Evolutionary conservation across 1,140 invertebrate genomes (phyloP).

Genomic region (Phenacoccus solenopsis): DNA sequence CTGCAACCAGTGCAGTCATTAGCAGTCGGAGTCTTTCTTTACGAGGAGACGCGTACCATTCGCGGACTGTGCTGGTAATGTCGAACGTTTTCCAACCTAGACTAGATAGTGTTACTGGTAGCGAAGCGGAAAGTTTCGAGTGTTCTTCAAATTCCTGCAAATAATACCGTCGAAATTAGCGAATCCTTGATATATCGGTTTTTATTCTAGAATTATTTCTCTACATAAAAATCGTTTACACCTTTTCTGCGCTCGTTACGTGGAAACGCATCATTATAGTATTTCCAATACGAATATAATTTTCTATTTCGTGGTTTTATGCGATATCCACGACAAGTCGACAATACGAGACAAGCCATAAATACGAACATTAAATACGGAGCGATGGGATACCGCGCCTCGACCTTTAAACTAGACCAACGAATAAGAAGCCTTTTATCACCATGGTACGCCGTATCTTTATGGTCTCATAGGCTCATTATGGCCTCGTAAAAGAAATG

Average conservation of each 20-base stretch:
- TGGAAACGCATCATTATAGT: background rate
- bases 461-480: background rate
- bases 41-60: conserved; percentile 46
- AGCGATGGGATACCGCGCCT: background rate
- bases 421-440: background rate
- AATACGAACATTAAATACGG: background rate
- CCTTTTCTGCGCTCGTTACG: too few species aligned
- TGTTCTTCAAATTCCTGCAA: conserved; percentile 43
- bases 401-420: background rate
- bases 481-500: background rate
- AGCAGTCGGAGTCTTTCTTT: conserved; percentile 55
- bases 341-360: background rate
- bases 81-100: conserved; percentile 79
- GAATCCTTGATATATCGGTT: too few species aligned
- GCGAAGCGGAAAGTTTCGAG: conserved; percentile 53
- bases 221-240: too few species aligned
- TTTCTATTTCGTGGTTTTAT: background rate
- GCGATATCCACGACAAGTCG: too few species aligned
- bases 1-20: conserved; percentile 75
- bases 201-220: too few species aligned
- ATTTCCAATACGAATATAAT: background rate
- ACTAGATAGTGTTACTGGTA: conserved; percentile 48
- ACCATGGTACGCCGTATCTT: background rate
- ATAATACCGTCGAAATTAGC: too few species aligned
- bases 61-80: conserved; percentile 57